phyloP scores from a whole-genome alignment of 2,797 vertebrate species.

The Gambusia yucatana region DNA sequence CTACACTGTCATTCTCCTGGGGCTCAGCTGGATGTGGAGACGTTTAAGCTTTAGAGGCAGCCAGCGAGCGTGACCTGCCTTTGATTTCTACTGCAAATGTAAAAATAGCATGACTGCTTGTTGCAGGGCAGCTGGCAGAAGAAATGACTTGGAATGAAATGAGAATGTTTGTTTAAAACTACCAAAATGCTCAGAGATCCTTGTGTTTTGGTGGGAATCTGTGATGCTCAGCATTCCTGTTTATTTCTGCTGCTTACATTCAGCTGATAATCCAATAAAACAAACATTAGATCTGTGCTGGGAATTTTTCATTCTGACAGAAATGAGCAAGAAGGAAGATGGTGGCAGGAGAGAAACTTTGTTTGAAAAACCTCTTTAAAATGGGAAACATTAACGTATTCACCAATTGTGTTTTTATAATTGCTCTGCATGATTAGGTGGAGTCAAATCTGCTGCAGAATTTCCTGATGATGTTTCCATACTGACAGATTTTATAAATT shows the following conservation, averaged over 20 bases:
- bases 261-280: not conserved
- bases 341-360: not conserved
- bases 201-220: not conserved
- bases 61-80: constrained; percentile 7
- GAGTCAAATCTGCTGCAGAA: not conserved
- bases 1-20: constrained; percentile 31
- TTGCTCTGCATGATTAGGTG: not conserved
- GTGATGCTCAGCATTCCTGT: not conserved
- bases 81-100: constrained; percentile 9
- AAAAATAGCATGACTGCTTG: constrained; percentile 1
- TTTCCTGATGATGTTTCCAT: too few species aligned
- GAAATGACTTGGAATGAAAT: not conserved
- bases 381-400: not conserved
- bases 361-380: not conserved
- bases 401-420: not conserved
- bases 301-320: not conserved
- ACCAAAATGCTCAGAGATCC: not conserved
- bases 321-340: not conserved
- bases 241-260: not conserved
- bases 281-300: not conserved
- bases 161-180: not conserved
- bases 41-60: constrained; percentile 22
- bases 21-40: constrained; percentile 33
- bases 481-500: too few species aligned
- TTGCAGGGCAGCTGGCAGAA: not conserved